Percentiles rank a stretch among this genome's conserved stretches.
phyloP scores from a whole-genome alignment of 2,113 vertebrate genomes.

The Pipa parva region DNA sequence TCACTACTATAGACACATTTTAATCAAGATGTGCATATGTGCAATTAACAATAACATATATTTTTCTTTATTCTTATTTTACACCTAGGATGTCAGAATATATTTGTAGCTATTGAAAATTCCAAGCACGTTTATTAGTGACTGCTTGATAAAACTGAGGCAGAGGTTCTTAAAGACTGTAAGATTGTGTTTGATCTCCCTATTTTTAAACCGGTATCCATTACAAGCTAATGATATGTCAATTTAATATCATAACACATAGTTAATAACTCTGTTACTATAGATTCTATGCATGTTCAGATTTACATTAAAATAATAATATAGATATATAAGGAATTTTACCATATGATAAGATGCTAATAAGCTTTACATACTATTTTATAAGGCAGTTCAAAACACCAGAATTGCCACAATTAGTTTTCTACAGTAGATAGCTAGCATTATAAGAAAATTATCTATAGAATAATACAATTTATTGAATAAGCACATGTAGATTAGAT shows the following conservation, averaged over 20 bases:
- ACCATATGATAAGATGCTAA: conserved; percentile 17
- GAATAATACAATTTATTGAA: background rate
- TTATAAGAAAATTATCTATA: background rate
- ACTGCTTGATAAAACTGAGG: too few species aligned
- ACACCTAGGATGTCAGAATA: background rate
- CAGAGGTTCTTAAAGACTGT: too few species aligned
- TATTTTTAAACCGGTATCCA: background rate
- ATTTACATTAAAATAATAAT: conserved; percentile 6
- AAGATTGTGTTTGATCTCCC: background rate
- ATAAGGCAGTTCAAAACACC: conserved; percentile 31
- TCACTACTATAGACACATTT: too few species aligned
- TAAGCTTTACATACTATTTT: conserved; percentile 29
- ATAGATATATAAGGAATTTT: background rate
- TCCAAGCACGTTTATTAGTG: too few species aligned
- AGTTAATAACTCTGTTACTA: background rate
- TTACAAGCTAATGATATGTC: background rate
- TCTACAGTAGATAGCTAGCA: conserved; percentile 11
- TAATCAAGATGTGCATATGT: too few species aligned
- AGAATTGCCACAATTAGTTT: conserved; percentile 22
- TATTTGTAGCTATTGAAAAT: too few species aligned
- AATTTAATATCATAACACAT: background rate
- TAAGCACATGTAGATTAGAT: background rate
- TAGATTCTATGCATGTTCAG: conserved; percentile 31
- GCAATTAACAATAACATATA: too few species aligned
- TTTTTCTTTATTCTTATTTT: too few species aligned